Base-by-base conservation (phyloP, 2,888 invertebrate species). In the Aphodius granarius region DNA sequence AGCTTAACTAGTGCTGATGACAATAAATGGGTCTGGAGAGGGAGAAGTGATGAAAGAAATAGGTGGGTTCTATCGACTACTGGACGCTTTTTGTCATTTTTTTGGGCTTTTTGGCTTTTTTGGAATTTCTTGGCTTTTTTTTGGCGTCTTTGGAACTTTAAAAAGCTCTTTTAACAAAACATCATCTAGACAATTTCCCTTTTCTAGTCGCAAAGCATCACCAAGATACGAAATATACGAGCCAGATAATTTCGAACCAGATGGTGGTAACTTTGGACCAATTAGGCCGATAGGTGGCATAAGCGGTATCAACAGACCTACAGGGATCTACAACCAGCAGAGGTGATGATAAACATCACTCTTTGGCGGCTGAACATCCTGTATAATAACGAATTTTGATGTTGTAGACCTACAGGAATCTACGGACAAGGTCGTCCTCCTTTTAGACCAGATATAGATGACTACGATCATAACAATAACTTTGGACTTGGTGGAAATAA, bases 171-270 rank as follows among this genome's bases (percentile, higher is more conserved):
- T n/a, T n/a, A n/a, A n/a, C n/a, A n/a, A 43, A 1, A 43, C 13
- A 43, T 43, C 43, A 3, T 43, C 6, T 3, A 43, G n/a, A n/a
- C n/a, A n/a, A n/a, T n/a, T 43, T 0, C 13, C 13, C 43, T 43
- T 0, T 3, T 2, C n/a, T 19, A 63, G 72, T 18, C 13, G 73
- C 20, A 66, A 73, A 17, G 65, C 65, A 15, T 64, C 75, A 64
- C 77, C 79, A 3, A 81, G 84, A 63, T 85, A 85, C 75, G 82
- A 83, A 71, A 83, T 85, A 5, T 80, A 80, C 66, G 85, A 68
- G 16, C 20, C 66, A 43, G 23, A 66, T 68, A 64, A 66, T 63
- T 13, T 82, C 17, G 66, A 23, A 18, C 2, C 15, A 19, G 21
- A 66, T 3, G 74, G 77, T 65, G 13, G 18, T 9, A 63, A 74